A percentile compares a stretch with the other conserved stretches of the same genome.
Evolutionary conservation across 2,888 invertebrate genomes (phyloP).

Genomic region (Helobdella robusta): DNA sequence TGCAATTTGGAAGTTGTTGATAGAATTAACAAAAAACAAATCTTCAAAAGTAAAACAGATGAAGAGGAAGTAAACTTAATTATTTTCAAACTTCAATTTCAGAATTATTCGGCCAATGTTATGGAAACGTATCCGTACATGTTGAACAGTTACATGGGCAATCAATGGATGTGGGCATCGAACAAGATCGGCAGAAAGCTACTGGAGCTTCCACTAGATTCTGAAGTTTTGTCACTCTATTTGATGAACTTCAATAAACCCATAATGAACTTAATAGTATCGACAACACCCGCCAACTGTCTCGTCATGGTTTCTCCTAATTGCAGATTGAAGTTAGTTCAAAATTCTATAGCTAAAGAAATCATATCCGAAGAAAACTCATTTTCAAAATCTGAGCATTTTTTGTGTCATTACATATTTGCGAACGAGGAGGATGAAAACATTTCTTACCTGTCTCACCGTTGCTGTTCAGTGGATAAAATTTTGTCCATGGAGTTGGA

Average conservation of each 20-base stretch:
- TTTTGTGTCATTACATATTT: constrained; percentile 34
- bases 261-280: constrained; percentile 26
- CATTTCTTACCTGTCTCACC: constrained; percentile 30
- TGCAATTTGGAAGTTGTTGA: constrained; percentile 7
- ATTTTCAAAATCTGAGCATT: constrained; percentile 24
- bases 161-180: constrained; percentile 35
- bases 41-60: background rate
- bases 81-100: constrained; percentile 32
- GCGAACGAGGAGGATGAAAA: constrained; percentile 20
- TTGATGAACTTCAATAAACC: constrained; percentile 29
- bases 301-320: constrained; percentile 32
- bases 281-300: constrained; percentile 28
- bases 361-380: background rate
- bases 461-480: constrained; percentile 33
- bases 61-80: constrained; percentile 27
- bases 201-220: constrained; percentile 34
- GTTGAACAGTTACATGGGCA: constrained; percentile 31
- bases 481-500: background rate
- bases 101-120: constrained; percentile 30
- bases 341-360: constrained; percentile 23
- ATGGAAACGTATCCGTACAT: constrained; percentile 36
- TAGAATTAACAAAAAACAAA: background rate
- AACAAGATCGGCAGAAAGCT: constrained; percentile 32
- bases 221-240: constrained; percentile 36
- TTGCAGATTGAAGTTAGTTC: constrained; percentile 33